Evolutionary conservation across 2,888 invertebrate species (phyloP), one percentile per base, ranked within the genome.

Genomic region (Callinectes sapidus): DNA sequence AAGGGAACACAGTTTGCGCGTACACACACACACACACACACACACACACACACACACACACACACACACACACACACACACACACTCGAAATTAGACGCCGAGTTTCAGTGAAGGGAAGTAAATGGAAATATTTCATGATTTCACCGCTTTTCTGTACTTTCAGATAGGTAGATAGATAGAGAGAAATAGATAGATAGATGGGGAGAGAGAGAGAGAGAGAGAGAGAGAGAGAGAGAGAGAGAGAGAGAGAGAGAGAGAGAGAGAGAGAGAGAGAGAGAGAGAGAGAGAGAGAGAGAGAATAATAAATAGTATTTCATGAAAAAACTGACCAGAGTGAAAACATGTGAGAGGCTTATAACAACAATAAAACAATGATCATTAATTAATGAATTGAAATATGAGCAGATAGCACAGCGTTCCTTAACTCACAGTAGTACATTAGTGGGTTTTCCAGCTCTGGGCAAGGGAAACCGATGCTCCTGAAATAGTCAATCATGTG

Each of bases 401-500:
- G 23, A 28, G 28, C 66, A 87, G 48, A 39, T 5, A 18, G 16
- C 48, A 23, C 18, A 42, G 54, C n/a, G 39, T 10, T 28, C 18
- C 39, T 14, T 14, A 61, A 97, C 98, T 97, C 96, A 98, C 98
- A 96, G 95, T 99, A 99, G 96, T 99, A 99, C 98, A 99, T 99
- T n/a, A 99, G 96, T 0, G 99, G 99, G 96, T 99, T 99, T 95
- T 99, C 99, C 89, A 99, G 96, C 95, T 98, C 98, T 0, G 99
- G 99, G 96, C 99, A 99, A 0, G 99, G 99, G 95, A 99, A 99
- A 2, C 99, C 99, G 95, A 99, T 98, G 94, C 97, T 97, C 92
- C 98, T 97, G 96, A 99, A 99, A 96, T 99, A 99, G 95, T 98
- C 98, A 94, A 99, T 96, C 97, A 99, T 98, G 95, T 98, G 97